phyloP scores from a whole-genome alignment of 35 echinoderm and acorn worm species.

The Diadema setosum region DNA sequence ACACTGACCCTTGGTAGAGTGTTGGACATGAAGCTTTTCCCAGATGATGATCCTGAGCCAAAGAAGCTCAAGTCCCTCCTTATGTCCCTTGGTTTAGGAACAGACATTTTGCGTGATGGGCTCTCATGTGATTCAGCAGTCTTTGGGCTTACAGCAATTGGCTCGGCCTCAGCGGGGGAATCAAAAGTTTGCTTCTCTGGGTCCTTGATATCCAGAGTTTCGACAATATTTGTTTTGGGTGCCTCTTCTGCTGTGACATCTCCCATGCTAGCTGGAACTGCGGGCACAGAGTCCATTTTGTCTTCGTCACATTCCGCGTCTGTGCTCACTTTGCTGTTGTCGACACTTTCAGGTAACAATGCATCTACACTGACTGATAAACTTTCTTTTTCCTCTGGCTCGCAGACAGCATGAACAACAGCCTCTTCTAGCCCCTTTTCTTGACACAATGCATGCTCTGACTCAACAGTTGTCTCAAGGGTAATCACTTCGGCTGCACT shows the following conservation, averaged over 20 bases:
- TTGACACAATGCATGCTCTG: neutral
- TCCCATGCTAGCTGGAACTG: neutral
- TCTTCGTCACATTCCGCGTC: neutral
- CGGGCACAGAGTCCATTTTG: neutral
- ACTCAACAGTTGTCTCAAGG: neutral
- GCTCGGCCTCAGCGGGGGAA: neutral
- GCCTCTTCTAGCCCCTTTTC: neutral
- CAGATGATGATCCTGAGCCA: neutral
- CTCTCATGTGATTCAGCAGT: neutral
- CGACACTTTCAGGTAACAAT: neutral
- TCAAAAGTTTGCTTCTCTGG: neutral
- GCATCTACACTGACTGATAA: neutral
- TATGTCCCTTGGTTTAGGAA: neutral
- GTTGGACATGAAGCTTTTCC: neutral
- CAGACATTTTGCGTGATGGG: neutral
- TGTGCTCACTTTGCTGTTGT: neutral
- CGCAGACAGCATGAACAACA: neutral
- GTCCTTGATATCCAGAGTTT: neutral
- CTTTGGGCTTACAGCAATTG: neutral
- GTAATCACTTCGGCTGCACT: neutral
- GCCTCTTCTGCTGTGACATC: neutral
- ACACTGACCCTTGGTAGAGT: conserved; percentile 33
- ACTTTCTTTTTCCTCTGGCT: neutral
- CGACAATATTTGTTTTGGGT: no score
- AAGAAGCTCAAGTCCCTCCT: conserved; percentile 3